Percentiles rank a stretch among this genome's conserved stretches.
phyloP scores from a whole-genome alignment of 2,797 vertebrate genomes.

The Trematomus bernacchii region DNA sequence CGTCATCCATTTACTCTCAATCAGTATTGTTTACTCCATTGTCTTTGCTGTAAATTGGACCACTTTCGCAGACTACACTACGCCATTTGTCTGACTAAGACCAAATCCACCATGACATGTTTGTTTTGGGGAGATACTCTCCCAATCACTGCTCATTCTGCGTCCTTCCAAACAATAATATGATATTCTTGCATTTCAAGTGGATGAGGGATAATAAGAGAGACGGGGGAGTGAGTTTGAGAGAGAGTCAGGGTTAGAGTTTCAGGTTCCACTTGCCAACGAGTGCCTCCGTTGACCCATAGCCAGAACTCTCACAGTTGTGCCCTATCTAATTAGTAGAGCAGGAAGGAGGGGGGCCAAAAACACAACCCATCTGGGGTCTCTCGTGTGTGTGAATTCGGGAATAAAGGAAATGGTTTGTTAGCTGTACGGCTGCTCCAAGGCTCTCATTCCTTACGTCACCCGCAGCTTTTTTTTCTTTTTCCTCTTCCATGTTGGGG shows the following conservation, averaged over 20 bases:
- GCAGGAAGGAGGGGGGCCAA: slow-evolving; percentile 50
- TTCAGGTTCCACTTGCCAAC: slow-evolving; percentile 76
- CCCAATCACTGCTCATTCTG: slow-evolving; percentile 71
- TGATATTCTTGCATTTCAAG: slow-evolving; percentile 68
- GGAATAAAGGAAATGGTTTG: slow-evolving; percentile 78
- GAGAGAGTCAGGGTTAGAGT: slow-evolving; percentile 60
- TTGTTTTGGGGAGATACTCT: slow-evolving; percentile 73
- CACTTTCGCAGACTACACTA: slow-evolving; percentile 42
- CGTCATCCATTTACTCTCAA: slow-evolving; percentile 53
- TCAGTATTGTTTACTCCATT: slow-evolving; percentile 69
- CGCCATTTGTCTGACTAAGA: slow-evolving; percentile 47
- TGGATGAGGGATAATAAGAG: slow-evolving; percentile 53
- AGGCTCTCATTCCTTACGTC: slow-evolving; percentile 78
- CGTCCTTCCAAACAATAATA: slow-evolving; percentile 60
- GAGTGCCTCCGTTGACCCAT: slow-evolving; percentile 74
- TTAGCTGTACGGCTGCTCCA: slow-evolving; percentile 66
- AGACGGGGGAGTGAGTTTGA: slow-evolving; percentile 51
- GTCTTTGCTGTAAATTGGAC: slow-evolving; percentile 66
- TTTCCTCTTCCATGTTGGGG: slow-evolving; percentile 52
- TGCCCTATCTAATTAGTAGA: slow-evolving; percentile 79
- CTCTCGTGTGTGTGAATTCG: slow-evolving; percentile 62
- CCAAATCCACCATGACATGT: slow-evolving; percentile 74
- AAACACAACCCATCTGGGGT: slow-evolving; percentile 64
- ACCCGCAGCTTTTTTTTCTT: slow-evolving; percentile 45
- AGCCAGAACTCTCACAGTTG: slow-evolving; percentile 76